Base-by-base conservation (phyloP, 2,888 invertebrate species). In the Crocallis elinguaria region DNA sequence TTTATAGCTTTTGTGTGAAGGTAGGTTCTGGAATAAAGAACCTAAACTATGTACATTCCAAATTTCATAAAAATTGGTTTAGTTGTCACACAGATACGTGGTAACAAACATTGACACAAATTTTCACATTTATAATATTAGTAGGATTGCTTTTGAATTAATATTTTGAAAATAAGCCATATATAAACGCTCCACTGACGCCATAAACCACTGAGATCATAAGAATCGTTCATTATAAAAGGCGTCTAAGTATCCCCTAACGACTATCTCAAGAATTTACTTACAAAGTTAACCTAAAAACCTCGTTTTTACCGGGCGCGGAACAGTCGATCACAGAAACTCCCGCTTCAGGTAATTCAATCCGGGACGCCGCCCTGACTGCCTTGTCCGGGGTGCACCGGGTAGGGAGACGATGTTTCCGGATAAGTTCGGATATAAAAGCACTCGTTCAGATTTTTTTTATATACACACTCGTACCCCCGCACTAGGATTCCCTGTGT, bases 311-410 rank as follows among this genome's bases (percentile, higher is more conserved):
- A 45, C 55, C 41, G 48, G 56, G 43, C 39, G 16, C 23, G 35
- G 27, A 41, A 14, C 39, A 21, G 35, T 11, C 49, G 23, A 44
- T 29, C 43, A 37, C 52, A 52, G 38, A 45, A 35, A 37, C 55
- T 38, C 54, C 56, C 56, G 44, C 21, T 42, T 33, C n/a, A n/a
- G n/a, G n/a, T 57, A 55, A 64, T 64, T 64, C 59, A 52, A 62
- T 60, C 62, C 53, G 52, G 57, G 50, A 41, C 56, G 41, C 16
- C 49, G 37, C 14, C 30, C 38, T 4, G 32, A 2, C 23, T 8
- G n/a, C 16, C n/a, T 32, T 21, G 27, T 17, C 27, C 29, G 37
- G 11, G 11, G 11, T n/a, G 11, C 51, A 14, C 39, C n/a, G 14
- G 25, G n/a, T n/a, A 13, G 36, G 21, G 36, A 13, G 35, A 21